A percentile compares a stretch with the other conserved stretches of the same genome.
Conservation (phyloP, 2,113 vertebrate genomes). For the Noturus placidus region DNA sequence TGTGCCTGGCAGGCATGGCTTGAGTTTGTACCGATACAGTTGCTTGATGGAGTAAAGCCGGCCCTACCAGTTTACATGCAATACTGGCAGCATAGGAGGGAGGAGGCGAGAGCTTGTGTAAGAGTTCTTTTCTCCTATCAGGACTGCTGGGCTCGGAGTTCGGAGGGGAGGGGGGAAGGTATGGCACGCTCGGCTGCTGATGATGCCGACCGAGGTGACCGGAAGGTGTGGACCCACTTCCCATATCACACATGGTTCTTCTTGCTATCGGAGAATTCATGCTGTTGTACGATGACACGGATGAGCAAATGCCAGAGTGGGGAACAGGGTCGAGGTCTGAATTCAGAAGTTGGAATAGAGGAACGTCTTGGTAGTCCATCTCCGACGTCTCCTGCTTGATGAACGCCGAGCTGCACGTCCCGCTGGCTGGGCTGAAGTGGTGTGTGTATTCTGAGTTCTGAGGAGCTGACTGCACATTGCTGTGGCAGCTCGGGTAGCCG, state of each 20-base stretch:
- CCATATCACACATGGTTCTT: constrained; percentile 72
- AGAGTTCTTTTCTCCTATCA: constrained; percentile 84
- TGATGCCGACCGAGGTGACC: constrained; percentile 70
- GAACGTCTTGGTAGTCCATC: constrained; percentile 86
- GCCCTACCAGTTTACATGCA: constrained; percentile 86
- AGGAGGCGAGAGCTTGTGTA: constrained; percentile 89
- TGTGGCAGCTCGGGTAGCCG: constrained; percentile 80
- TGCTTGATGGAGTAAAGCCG: constrained; percentile 74
- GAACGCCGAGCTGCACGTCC: constrained; percentile 76
- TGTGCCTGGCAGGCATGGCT: constrained; percentile 78
- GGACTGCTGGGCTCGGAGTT: constrained; percentile 94
- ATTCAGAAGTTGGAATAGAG: constrained; percentile 90
- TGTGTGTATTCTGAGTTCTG: constrained; percentile 82
- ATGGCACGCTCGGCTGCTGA: constrained; percentile 78
- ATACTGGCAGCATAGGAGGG: constrained; percentile 92
- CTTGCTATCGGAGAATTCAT: constrained; percentile 76
- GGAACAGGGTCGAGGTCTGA: constrained; percentile 86
- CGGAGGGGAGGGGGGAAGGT: constrained; percentile 91
- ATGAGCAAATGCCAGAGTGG: constrained; percentile 73
- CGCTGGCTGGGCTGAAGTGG: constrained; percentile 78
- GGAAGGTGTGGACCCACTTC: constrained; percentile 75
- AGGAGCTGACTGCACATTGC: constrained; percentile 65
- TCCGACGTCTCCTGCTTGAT: constrained; percentile 91
- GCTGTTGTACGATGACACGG: constrained; percentile 77
- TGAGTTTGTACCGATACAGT: constrained; percentile 77